Conservation (phyloP, 1,140 invertebrate genomes). For the Dufourea novaeangliae region DNA sequence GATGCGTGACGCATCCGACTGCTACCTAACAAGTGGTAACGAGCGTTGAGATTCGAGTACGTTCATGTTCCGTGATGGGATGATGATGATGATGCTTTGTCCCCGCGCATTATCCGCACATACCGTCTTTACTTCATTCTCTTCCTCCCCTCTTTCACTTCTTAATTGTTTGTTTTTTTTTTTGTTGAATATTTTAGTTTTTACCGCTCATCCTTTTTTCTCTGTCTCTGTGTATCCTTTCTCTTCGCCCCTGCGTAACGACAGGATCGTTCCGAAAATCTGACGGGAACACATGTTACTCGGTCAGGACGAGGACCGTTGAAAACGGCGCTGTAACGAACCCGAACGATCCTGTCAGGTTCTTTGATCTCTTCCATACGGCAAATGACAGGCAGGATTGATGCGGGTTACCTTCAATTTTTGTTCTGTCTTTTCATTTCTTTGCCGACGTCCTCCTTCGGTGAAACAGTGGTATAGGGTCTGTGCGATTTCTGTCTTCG, state of each 20-base stretch:
- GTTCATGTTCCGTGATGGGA: constrained; percentile 11
- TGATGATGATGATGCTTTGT: background rate
- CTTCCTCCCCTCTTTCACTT: too few species aligned
- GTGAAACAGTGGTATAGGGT: background rate
- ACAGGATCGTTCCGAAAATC: background rate
- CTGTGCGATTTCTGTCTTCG: background rate
- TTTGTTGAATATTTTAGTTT: too few species aligned
- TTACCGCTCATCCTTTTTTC: background rate
- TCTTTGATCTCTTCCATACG: background rate
- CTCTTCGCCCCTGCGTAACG: background rate
- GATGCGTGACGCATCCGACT: constrained; percentile 38
- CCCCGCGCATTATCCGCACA: background rate
- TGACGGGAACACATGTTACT: background rate
- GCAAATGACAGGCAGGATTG: background rate
- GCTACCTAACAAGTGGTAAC: constrained; percentile 46
- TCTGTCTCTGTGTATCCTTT: background rate
- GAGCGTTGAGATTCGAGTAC: constrained; percentile 33
- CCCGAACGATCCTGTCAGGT: background rate
- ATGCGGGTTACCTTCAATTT: background rate
- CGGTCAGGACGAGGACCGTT: background rate
- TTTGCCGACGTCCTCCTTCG: background rate
- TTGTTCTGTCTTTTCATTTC: too few species aligned
- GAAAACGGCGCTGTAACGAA: background rate
- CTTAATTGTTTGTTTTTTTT: background rate
- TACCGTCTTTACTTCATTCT: background rate